phyloP scores from a whole-genome alignment of 2,888 invertebrate species.

The Pecten maximus region DNA sequence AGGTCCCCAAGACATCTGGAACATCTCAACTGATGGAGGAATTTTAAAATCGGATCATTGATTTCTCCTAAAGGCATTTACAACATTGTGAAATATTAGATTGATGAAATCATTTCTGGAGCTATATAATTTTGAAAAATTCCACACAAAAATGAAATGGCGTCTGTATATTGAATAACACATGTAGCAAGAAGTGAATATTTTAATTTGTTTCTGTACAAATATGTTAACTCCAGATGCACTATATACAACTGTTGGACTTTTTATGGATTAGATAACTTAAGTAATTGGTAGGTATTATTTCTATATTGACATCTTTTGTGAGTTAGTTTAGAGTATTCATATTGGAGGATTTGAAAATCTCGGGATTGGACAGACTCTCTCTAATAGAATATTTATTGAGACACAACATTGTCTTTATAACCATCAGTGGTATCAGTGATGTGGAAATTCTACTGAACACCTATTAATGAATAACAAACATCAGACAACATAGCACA shows the following conservation, averaged over 20 bases:
- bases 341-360: background rate
- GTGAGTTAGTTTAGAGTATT: background rate
- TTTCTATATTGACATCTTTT: background rate
- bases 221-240: background rate
- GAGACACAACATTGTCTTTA: background rate
- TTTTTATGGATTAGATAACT: background rate
- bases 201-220: background rate
- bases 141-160: background rate
- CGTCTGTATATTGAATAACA: background rate
- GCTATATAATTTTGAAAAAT: background rate
- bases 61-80: background rate
- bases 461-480: constrained; percentile 12
- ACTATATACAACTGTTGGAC: background rate
- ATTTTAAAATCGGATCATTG: background rate
- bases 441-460: background rate
- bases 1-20: background rate
- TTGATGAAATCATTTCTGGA: background rate
- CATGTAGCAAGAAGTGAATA: background rate
- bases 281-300: background rate
- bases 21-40: background rate
- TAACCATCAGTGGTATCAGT: constrained; percentile 7
- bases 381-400: constrained; percentile 18
- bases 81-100: background rate
- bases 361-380: background rate
- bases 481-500: background rate